Evolutionary conservation across 2,888 invertebrate genomes (phyloP).

Genomic region (Clunio marinus): DNA sequence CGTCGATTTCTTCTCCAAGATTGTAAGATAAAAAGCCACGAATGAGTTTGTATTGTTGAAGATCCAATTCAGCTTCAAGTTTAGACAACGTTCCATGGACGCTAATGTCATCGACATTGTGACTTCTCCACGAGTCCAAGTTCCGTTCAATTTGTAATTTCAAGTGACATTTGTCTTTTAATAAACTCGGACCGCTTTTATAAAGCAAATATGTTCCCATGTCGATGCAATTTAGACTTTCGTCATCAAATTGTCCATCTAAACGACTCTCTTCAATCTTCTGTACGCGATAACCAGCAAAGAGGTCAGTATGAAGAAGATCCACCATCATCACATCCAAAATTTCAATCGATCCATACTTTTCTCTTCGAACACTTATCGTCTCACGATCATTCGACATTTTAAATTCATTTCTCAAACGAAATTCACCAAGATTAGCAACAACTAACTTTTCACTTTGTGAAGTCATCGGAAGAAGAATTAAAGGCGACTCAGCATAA

Average conservation of each 20-base stretch:
- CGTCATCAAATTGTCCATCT: background rate
- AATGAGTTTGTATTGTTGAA: constrained; percentile 80
- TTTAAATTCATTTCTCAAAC: constrained; percentile 71
- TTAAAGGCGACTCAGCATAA: constrained; percentile 64
- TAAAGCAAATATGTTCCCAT: constrained; percentile 48
- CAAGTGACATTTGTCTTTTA: constrained; percentile 78
- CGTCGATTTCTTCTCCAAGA: constrained; percentile 78
- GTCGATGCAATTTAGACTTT: constrained; percentile 43
- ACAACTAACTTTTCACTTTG: constrained; percentile 72
- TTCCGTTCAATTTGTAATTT: constrained; percentile 79
- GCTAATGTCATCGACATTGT: constrained; percentile 73
- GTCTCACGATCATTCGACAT: constrained; percentile 57
- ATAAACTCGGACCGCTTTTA: constrained; percentile 60
- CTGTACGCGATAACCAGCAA: constrained; percentile 54
- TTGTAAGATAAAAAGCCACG: constrained; percentile 84
- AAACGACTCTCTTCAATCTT: background rate
- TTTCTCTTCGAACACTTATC: constrained; percentile 53
- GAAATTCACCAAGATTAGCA: constrained; percentile 73
- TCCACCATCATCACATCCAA: constrained; percentile 64
- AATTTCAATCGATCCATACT: constrained; percentile 47
- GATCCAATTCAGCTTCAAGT: constrained; percentile 74
- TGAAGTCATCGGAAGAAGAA: constrained; percentile 81
- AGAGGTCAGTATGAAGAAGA: constrained; percentile 66
- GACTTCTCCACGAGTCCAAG: constrained; percentile 58
- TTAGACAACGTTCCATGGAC: constrained; percentile 81